phyloP scores from a whole-genome alignment of 2,113 vertebrate genomes.

The Haemorhous mexicanus region DNA sequence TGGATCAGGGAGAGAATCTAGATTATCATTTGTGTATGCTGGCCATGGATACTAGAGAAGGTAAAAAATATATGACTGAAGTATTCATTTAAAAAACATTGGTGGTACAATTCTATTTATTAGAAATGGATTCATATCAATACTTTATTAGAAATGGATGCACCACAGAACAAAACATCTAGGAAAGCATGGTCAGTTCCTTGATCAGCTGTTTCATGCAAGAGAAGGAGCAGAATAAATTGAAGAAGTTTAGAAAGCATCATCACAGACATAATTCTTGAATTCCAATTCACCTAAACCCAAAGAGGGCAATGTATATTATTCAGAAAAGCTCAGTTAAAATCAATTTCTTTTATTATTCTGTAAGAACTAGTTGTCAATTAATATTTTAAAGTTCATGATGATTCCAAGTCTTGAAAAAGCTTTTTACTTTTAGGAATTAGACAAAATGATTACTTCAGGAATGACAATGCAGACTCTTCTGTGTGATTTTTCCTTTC shows the following conservation, averaged over 20 bases:
- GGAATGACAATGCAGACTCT: not conserved
- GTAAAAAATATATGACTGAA: not conserved
- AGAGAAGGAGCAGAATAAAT: not conserved
- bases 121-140: not conserved
- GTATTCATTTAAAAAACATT: not conserved
- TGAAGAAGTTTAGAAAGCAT: not conserved
- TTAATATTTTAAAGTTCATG: not conserved
- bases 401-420: not conserved
- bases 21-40: not conserved
- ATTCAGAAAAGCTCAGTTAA: not conserved
- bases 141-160: not conserved
- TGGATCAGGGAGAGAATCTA: not conserved
- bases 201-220: not conserved
- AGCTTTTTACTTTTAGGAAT: not conserved
- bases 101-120: not conserved
- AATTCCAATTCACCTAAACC: not conserved
- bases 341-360: not conserved
- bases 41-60: not conserved
- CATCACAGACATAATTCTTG: not conserved
- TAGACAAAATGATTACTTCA: not conserved
- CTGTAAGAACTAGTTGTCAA: not conserved
- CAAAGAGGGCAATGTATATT: not conserved
- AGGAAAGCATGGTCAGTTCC: not conserved
- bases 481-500: not conserved
- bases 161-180: not conserved